Evolutionary conservation across 2,888 invertebrate genomes (phyloP).

Genomic region (Rhaphigaster nebulosa): DNA sequence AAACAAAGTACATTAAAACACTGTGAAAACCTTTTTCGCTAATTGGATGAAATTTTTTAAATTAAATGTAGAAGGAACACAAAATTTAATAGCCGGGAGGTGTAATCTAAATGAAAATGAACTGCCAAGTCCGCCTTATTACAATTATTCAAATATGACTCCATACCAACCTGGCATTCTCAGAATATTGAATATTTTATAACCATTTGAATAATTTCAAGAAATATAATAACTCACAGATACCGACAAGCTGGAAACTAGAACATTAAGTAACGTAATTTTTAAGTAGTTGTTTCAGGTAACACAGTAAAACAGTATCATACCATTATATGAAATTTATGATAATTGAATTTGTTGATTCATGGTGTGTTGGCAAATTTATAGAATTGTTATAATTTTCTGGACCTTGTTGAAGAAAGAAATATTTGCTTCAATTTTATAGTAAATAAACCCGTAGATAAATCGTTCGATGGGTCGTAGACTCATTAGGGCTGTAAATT

Average conservation of each 20-base stretch:
- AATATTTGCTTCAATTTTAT: too few species aligned
- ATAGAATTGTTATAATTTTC: too few species aligned
- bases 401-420: too few species aligned
- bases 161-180: neutral
- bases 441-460: too few species aligned
- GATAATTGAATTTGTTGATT: neutral
- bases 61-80: neutral
- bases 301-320: neutral
- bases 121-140: neutral
- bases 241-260: neutral
- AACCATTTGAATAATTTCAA: neutral
- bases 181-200: slow-evolving; percentile 8
- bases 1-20: too few species aligned
- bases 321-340: neutral
- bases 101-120: slow-evolving; percentile 26
- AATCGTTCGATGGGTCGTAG: too few species aligned
- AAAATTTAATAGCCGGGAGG: neutral
- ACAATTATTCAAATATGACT: slow-evolving; percentile 13
- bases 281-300: neutral
- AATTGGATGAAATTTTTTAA: neutral
- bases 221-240: neutral
- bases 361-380: neutral
- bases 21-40: neutral
- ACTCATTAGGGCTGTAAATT: too few species aligned
- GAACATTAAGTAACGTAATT: neutral